Evolutionary conservation across 2,888 invertebrate genomes (phyloP).

Genomic region (Ferdinandea cuprea): DNA sequence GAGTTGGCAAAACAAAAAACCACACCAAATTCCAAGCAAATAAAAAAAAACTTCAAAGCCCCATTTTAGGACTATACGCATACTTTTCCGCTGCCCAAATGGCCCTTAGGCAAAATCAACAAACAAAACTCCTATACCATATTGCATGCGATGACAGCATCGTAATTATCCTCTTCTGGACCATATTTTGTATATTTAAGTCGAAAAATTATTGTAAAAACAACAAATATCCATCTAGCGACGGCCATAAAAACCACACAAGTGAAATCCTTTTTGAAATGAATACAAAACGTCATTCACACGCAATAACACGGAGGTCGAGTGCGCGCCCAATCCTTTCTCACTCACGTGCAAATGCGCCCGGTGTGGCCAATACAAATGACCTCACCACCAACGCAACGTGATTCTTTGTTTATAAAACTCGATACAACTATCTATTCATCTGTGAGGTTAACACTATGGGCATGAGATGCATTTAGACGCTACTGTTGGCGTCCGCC

Average conservation of each 20-base stretch:
- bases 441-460: constrained; percentile 12
- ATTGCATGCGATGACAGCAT: constrained; percentile 18
- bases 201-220: constrained; percentile 48
- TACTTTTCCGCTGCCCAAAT: constrained; percentile 11
- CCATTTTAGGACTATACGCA: not conserved
- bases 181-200: constrained; percentile 23
- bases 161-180: constrained; percentile 1
- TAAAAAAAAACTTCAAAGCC: no score
- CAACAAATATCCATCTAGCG: constrained; percentile 53
- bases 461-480: constrained; percentile 15
- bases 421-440: constrained; percentile 9
- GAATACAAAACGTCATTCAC: constrained; percentile 29
- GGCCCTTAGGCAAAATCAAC: constrained; percentile 19
- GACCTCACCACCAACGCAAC: constrained; percentile 37
- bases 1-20: no score
- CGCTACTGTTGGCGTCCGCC: not conserved
- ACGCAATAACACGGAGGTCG: constrained; percentile 11
- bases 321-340: constrained; percentile 18
- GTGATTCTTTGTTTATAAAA: constrained; percentile 42
- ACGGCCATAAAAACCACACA: constrained; percentile 24
- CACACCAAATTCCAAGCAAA: no score
- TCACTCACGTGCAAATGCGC: constrained; percentile 28
- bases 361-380: constrained; percentile 38
- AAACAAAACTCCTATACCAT: not conserved
- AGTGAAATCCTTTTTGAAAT: constrained; percentile 48